Base-by-base conservation (phyloP, 2,888 invertebrate genomes). In the Lypha dubia region DNA sequence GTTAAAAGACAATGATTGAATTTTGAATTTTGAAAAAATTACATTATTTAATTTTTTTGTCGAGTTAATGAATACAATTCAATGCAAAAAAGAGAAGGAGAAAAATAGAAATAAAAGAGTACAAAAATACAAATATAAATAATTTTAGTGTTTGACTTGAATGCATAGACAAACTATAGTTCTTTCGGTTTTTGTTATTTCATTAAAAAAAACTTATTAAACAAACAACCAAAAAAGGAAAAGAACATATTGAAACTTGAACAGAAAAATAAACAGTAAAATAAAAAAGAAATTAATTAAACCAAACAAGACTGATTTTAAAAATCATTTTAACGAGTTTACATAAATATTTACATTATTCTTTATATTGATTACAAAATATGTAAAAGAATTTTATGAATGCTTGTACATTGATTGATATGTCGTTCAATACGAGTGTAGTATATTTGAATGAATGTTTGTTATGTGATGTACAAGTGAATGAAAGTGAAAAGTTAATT, bases 31-130 rank as follows among this genome's bases (percentile, higher is more conserved):
- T 44, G 77, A 62, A 63, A 83, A 73, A 74, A n/a, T n/a, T n/a
- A n/a, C n/a, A n/a, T n/a, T n/a, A n/a, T 76, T 79, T 58, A 32
- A 62, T 81, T 85, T 84, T 81, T 85, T 84, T 83, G 77, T 86
- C 87, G 85, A 75, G 79, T 79, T 86, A 38, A 89, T 88, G 89
- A 88, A 89, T 89, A 88, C 88, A 90, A 63, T 70, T 82, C 75
- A 82, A 82, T 82, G 81, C 75, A 82, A 56, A 70, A 89, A 89
- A 89, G 90, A 90, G 89, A 90, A 87, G 90, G 90, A 90, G 90
- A 90, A 90, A 81, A 53, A 89, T 90, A 90, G 90, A 90, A 90
- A 90, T 90, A 89, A 90, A 90, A 90, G 90, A 90, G 90, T 90
- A 90, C 89, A 90, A 82, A n/a, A 76, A 90, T 90, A 89, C 90